Conservation (phyloP, 1,140 invertebrate species). For the Papilio dardanus region DNA sequence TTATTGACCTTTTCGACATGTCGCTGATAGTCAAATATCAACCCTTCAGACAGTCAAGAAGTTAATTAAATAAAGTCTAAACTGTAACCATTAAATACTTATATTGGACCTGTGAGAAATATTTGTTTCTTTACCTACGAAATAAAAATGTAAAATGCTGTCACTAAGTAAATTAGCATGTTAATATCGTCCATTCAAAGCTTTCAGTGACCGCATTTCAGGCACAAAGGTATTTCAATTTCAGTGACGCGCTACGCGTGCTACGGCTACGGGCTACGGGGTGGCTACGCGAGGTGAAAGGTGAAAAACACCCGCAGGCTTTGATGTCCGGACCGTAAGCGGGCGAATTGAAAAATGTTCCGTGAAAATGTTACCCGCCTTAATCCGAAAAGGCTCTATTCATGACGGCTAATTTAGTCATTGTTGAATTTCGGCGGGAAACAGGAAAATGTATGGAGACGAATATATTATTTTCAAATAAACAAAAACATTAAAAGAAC, state of each 20-base stretch:
- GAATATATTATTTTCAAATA: background rate
- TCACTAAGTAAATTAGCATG: constrained; percentile 6
- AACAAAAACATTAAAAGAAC: background rate
- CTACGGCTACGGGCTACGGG: background rate
- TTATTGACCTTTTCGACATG: background rate
- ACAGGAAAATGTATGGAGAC: background rate
- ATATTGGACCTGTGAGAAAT: too few relatives aligned
- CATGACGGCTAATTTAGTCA: constrained; percentile 14
- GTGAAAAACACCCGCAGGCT: constrained; percentile 23
- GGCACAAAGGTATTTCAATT: constrained; percentile 21
- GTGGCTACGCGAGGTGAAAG: constrained; percentile 7
- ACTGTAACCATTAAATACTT: too few relatives aligned
- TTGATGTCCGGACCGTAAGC: constrained; percentile 28
- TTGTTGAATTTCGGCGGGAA: background rate
- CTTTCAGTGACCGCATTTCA: background rate
- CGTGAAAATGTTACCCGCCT: constrained; percentile 6
- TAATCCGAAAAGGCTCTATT: constrained; percentile 4
- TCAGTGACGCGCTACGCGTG: background rate
- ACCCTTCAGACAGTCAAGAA: background rate
- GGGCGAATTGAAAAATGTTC: constrained; percentile 22
- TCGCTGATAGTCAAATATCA: background rate
- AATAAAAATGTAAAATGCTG: constrained; percentile 2
- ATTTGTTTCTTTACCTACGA: too few relatives aligned
- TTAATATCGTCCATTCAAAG: constrained; percentile 14
- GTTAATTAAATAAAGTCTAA: background rate